Evolutionary conservation across 1,140 invertebrate species (phyloP), one percentile per base, ranked within the genome.

Genomic region (Halesus radiatus): DNA sequence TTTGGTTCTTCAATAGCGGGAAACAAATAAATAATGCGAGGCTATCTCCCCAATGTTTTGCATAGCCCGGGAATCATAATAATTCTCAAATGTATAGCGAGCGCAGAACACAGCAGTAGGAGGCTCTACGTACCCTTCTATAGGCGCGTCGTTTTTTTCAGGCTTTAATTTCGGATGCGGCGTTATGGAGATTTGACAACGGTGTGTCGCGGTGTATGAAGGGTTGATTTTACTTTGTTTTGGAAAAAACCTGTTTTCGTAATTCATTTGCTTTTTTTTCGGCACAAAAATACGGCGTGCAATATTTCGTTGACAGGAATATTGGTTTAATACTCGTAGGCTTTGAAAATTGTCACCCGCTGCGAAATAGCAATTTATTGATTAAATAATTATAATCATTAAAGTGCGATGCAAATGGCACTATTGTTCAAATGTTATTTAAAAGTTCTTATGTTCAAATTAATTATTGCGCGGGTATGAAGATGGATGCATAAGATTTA

Each of bases 11-110:
- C 70, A 79, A 79, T 79, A 70, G 79, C 72, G 53, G 72, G 64
- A 72, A 80, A 66, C 79, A 80, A 80, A 80, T 80, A 80, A 80
- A 80, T 80, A 80, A 80, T 80, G 72, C 45, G 72, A 13, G 58
- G 45, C 62, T 79, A 79, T 66, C 79, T 60, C 58, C 70, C 72
- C 56, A 56, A 53, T 78, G 76, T 68, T 54, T 78, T 76, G 74
- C 58, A 76, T 76, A 60, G 74, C 32, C 52, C 54, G 74, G 32
- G 56, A 76, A 76, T 60, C 60, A 54, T 60, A 37, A 37, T 60
- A 50, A 76, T 76, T 60, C 56, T 58, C 56, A 20, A 60, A 60
- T 76, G 53, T 74, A 54, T 73, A 73, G 50, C 20, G 54, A 45
- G 37, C 37, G 37, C 37, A 13, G 37, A 45, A 45, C 37, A 45